Base-by-base conservation (phyloP, 2,113 vertebrate species). In the Phaetusa simplex region DNA sequence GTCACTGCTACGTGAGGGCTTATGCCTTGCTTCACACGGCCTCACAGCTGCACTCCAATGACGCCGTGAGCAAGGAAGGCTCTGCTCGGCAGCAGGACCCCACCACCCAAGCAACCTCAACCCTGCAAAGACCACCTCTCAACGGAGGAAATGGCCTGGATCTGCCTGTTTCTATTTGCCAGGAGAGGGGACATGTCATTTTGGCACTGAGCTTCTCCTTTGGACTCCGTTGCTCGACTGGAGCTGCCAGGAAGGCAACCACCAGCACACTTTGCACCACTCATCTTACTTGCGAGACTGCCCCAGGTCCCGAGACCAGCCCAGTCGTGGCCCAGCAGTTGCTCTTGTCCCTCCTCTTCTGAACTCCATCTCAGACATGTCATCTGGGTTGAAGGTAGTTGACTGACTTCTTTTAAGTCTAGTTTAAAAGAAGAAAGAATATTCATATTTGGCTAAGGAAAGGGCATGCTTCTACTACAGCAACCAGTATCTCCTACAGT, bases 351-450 rank as follows among this genome's bases (percentile, higher is more conserved):
- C 99, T 59, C 99, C 99, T 94, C 99, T 98, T 81, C 98, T 99
- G 97, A 99, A 99, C 95, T 99, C 99, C 0, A 98, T 98, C 87
- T 99, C 99, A 0, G 98, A 97, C 86, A 99, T 98, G 81, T 99
- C 99, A 2, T 99, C 99, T 49, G 99, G 98, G 97, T 99, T 99
- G 86, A 99, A 99, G 4, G 99, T 99, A 45, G 99, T 99, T 3
- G 99, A 99, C 82, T 99, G 99, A 91, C 99, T 99, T 96, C 99
- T 99, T 94, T 96, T 99, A 56, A 99, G 98, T 89, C 99, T 99
- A 43, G 82, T 74, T 49, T 90, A 93, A 88, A 94, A 55, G 90
- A 74, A 92, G 24, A 67, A 88, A 88, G 53, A 12, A 36, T 11
- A 45, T 61, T 71, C 40, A 36, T 27, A 36, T 73, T 45, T 66